Base-by-base conservation (phyloP, 2,888 invertebrate genomes). In the Eubasilissa splendida region DNA sequence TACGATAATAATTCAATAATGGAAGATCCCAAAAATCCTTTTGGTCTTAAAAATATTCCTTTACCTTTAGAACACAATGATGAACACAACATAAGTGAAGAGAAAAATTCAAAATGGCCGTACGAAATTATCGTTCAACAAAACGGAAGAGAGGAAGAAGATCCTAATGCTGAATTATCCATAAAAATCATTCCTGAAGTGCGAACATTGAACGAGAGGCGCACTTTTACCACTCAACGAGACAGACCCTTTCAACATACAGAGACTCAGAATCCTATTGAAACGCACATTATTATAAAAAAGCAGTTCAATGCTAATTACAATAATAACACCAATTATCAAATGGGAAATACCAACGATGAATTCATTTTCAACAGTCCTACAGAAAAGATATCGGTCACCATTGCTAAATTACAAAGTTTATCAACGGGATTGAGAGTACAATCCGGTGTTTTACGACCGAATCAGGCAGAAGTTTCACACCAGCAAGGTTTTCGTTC, bases 211-310 rank as follows among this genome's bases (percentile, higher is more conserved):
- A 42, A 54, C 52, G 58, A 73, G 2, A 56, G 71, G 42, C 71
- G 58, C 1, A 54, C 31, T 33, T 50, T 31, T 8, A 4, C 42
- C 31, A 56, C 58, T 31, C 71, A 73, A 56, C 31, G 58, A 58
- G n/a, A 65, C 9, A 33, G 12, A 33, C 8, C 8, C 9, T 52
- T 53, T 14, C 11, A 7, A 11, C 22, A 63, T 22, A n/a, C 58
- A 53, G 79, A 74, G 2, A 59, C 59, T 54, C 54, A 68, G 22
- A 59, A 50, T 66, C 82, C 82, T 4, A 33, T 75, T 52, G 82
- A 83, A 65, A 81, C 83, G 4, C 81, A 81, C 65, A 83, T 83
- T 54, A 82, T 83, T 54, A 83, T 83, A 22, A 83, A 80, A 31
- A 82, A 81, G 11, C 82, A 79, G 42, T 52, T 82, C 42, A 79